phyloP scores from a whole-genome alignment of 2,797 vertebrate genomes.

The Limnodromus scolopaceus region DNA sequence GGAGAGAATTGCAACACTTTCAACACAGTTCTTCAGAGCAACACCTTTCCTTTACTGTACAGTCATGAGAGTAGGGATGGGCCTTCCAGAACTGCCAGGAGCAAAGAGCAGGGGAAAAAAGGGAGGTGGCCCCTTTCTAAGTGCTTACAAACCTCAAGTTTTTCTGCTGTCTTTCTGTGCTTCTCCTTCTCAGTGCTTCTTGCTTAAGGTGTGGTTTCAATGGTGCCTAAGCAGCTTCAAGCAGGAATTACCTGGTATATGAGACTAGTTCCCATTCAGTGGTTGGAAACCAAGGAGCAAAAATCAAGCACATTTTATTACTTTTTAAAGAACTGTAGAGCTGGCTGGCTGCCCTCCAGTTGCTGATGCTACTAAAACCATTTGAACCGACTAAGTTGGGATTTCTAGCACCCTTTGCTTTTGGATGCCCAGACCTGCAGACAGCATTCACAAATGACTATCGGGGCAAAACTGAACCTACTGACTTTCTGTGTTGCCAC shows the following conservation, averaged over 20 bases:
- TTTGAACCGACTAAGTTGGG: background rate
- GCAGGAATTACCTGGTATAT: background rate
- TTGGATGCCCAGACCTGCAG: background rate
- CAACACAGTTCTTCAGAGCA: background rate
- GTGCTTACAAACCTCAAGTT: background rate
- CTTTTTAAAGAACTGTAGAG: background rate
- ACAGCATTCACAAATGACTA: background rate
- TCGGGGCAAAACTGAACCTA: background rate
- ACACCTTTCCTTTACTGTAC: background rate
- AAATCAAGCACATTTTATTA: background rate
- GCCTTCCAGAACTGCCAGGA: background rate
- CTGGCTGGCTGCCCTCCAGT: background rate
- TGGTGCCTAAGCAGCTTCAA: background rate
- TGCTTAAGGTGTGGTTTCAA: background rate
- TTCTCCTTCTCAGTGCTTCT: background rate
- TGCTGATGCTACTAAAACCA: background rate
- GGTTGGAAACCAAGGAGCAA: background rate
- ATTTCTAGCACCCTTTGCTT: background rate
- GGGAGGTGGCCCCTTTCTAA: background rate
- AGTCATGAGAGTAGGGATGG: background rate
- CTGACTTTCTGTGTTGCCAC: accelerated
- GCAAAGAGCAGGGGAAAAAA: background rate
- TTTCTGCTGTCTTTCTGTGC: background rate
- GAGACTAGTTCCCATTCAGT: background rate
- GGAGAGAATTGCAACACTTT: background rate